Base-by-base conservation (phyloP, 2,888 invertebrate genomes). In the Isotomurus palustris region DNA sequence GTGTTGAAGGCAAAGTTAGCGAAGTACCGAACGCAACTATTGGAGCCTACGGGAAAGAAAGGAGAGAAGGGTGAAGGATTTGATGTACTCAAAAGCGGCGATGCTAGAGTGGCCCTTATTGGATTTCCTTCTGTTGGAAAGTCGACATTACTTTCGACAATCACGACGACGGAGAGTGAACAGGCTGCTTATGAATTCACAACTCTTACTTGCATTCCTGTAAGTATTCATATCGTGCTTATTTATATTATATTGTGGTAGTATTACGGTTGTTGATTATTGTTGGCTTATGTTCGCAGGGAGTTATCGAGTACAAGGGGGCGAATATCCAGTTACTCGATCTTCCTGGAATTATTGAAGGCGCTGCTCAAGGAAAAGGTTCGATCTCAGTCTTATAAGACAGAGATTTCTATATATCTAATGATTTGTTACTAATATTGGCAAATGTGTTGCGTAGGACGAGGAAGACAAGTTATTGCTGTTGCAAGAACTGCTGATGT, bases 61-160 rank as follows among this genome's bases (percentile, higher is more conserved):
- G 78, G 78, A 35, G 93, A 92, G 69, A 96, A 96, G 75, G 94
- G 94, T 22, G 91, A 92, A 77, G 99, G 99, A 0, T 99, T 99
- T 78, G 99, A 99, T 84, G 99, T 99, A 10, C 82, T 97, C 70
- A 99, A 99, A 77, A 95, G 95, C 72, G 99, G 99, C 47, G 99
- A 99, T 84, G 99, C 99, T 8, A 81, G 97, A 73, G 93, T 96
- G 14, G 95, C 96, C 6, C 81, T 99, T 4, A 97, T 99, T 71
- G 99, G 99, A 36, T 99, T 99, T 75, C 99, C 99, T 6, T 97
- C 97, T 12, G 95, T 95, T 29, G 95, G 95, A 77, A 95, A 95
- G 86, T 99, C 97, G 0, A 99, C 99, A 0, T 79, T 99, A 54
- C 79, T 99, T 62, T 95, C 91, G 68, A 94, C 93, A 0, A 76